Percentiles rank a stretch among this genome's conserved stretches.
Conservation (phyloP, 1,140 invertebrate genomes). For the Cephus cinctus region DNA sequence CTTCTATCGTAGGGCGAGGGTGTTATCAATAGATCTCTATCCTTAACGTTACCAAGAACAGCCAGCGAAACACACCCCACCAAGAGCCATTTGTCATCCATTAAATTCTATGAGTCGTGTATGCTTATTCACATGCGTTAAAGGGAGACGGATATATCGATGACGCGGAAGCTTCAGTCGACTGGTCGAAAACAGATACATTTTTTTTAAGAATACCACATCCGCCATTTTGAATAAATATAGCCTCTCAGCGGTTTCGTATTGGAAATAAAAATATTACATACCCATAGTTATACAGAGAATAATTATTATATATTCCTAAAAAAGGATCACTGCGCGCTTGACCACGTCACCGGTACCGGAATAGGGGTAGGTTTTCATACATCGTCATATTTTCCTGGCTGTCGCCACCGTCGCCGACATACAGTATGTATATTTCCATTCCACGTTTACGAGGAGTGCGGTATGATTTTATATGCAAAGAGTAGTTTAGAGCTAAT, state of each 20-base stretch:
- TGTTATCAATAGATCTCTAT: constrained; percentile 4
- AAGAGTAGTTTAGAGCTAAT: constrained; percentile 58
- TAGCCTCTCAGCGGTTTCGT: too few species aligned
- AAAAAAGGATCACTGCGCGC: too few species aligned
- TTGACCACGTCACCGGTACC: too few species aligned
- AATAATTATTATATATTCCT: too few species aligned
- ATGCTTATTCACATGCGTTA: too few species aligned
- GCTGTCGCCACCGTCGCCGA: constrained; percentile 38
- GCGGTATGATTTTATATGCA: constrained; percentile 54
- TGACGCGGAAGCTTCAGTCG: neutral
- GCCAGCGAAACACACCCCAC: neutral
- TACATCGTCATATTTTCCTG: constrained; percentile 31
- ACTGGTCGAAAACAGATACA: too few species aligned
- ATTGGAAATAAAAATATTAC: too few species aligned
- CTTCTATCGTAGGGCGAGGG: neutral
- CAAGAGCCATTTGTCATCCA: constrained; percentile 3
- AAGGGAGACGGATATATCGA: too few species aligned
- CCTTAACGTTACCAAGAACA: neutral
- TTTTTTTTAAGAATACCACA: too few species aligned
- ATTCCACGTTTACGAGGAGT: constrained; percentile 52
- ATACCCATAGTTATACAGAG: too few species aligned
- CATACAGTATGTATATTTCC: constrained; percentile 58
- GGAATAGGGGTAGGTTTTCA: neutral
- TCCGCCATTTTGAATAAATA: too few species aligned
- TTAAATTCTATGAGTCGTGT: too few species aligned